phyloP scores from a whole-genome alignment of 2,113 vertebrate species.

The Ctenodactylus gundi region DNA sequence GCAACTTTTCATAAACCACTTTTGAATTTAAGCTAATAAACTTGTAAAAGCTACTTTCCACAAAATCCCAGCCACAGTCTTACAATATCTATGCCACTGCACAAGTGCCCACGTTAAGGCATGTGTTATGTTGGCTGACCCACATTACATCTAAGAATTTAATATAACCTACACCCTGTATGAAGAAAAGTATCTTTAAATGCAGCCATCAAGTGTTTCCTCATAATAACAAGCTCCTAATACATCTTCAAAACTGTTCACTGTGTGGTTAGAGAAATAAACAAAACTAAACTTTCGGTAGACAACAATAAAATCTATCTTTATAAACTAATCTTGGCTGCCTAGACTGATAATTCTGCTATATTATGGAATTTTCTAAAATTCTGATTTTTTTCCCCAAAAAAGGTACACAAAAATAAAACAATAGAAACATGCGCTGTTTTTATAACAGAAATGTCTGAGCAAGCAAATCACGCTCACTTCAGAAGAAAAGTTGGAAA shows the following conservation, averaged over 20 bases:
- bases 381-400: not conserved
- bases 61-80: not conserved
- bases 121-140: not conserved
- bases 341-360: not conserved
- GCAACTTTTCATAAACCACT: not conserved
- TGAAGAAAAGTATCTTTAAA: not conserved
- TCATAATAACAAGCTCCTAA: not conserved
- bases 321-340: conserved; percentile 29
- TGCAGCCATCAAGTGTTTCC: not conserved
- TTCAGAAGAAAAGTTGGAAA: conserved; percentile 7
- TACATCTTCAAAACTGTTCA: not conserved
- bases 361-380: not conserved
- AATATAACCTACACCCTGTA: not conserved
- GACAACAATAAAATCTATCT: not conserved
- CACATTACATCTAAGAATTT: not conserved
- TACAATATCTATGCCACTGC: not conserved
- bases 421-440: not conserved
- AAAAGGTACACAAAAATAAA: conserved; percentile 30
- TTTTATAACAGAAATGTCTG: not conserved
- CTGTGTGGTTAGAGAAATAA: not conserved
- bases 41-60: not conserved
- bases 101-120: not conserved
- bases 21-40: not conserved
- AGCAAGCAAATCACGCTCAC: not conserved
- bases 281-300: not conserved